These are phyloP conservation scores for Doris montereyensis DNA, from an alignment of 2,888 invertebrate genomes.

Conservation along the genomic window DNA sequence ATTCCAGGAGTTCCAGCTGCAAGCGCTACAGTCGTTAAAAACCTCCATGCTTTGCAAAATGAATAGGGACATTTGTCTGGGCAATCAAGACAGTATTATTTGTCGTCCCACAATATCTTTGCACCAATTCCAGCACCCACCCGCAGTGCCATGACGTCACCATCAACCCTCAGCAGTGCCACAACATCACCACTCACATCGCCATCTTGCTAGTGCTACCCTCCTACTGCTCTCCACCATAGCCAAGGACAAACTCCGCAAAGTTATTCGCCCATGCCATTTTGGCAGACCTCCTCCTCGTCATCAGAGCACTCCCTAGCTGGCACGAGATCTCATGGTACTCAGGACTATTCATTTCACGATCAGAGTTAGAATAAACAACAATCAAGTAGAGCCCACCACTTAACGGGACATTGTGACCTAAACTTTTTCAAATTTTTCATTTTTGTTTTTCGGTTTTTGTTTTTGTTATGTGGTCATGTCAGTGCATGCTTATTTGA, in stretches of 20 bases:
- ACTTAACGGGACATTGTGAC: too few relatives aligned
- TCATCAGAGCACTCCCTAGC: neutral
- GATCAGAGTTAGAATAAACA: too few relatives aligned
- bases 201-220: neutral
- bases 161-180: too few relatives aligned
- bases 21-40: neutral
- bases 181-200: neutral
- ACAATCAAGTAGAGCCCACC: too few relatives aligned
- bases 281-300: conserved; percentile 4
- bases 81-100: neutral
- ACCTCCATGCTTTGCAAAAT: neutral
- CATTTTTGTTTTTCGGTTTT: neutral
- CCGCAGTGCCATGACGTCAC: neutral
- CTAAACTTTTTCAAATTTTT: neutral
- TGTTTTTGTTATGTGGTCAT: neutral
- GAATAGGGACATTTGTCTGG: neutral
- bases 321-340: neutral
- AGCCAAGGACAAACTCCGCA: neutral
- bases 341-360: neutral
- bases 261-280: neutral
- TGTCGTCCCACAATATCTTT: neutral
- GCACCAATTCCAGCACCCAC: conserved; percentile 1
- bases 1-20: conserved; percentile 22
- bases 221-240: neutral
- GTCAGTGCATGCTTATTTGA: neutral